Percentiles rank a stretch among this genome's conserved stretches.
Conservation (phyloP, 2,797 vertebrate genomes). For the Syndactyla subalaris region DNA sequence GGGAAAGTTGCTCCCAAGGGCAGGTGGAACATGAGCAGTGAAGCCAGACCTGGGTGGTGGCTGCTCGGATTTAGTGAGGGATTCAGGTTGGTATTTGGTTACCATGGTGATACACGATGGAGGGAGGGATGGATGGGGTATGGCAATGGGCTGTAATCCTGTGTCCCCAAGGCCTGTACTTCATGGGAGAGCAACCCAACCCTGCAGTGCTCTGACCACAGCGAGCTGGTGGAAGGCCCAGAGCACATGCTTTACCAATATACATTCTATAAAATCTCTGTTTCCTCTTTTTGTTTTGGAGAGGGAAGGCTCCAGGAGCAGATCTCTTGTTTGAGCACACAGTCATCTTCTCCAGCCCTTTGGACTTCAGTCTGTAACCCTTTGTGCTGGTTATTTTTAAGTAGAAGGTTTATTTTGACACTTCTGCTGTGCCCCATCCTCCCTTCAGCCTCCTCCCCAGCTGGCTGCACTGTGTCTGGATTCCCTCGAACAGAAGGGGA, state of each 20-base stretch:
- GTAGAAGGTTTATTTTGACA: background rate
- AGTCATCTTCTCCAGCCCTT: background rate
- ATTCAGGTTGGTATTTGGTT: background rate
- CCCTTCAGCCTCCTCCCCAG: background rate
- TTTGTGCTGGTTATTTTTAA: background rate
- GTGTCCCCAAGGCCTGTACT: accelerated
- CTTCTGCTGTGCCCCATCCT: background rate
- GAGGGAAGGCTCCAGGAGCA: background rate
- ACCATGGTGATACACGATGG: accelerated
- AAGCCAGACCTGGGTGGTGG: background rate
- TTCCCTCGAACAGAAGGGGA: slow-evolving; percentile 24
- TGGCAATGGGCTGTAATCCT: background rate
- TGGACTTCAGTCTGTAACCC: background rate
- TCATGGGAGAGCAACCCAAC: background rate
- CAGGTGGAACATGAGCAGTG: background rate
- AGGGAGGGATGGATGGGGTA: background rate
- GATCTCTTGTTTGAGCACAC: background rate
- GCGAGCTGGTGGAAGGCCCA: accelerated
- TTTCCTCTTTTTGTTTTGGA: background rate
- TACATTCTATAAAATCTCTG: background rate
- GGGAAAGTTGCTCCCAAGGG: background rate
- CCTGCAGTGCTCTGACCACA: accelerated
- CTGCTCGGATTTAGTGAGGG: accelerated
- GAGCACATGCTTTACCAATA: background rate
- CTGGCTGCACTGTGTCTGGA: background rate